Evolutionary conservation across 2,113 vertebrate genomes (phyloP), one percentile per base, ranked within the genome.

Genomic region (Sinocyclocheilus maitianheensis): DNA sequence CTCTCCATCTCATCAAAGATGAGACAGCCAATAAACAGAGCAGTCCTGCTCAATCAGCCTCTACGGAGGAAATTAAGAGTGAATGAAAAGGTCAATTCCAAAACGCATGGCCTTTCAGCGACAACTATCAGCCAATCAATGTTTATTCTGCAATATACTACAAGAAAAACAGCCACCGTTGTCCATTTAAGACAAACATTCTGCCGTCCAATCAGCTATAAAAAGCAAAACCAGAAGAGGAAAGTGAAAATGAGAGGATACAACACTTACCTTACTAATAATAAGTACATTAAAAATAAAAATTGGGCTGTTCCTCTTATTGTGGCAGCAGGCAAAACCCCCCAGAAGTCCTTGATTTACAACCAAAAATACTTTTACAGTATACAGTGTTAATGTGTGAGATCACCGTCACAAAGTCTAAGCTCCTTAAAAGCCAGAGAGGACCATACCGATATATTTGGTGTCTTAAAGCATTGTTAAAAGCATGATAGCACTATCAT

Each of bases 51-150:
- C 16, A 71, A 84, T 86, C 81, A 37, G 76, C 65, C n/a, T 80
- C 34, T 20, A 69, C 43, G 58, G 46, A 62, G 37, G 26, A 40
- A 78, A 84, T 80, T 16, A 84, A 83, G 53, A 34, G 4, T 43
- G 84, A 77, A 69, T 63, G 40, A 60, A 83, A 84, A 80, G 87
- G 87, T 75, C 84, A 88, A 65, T 65, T 43, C 53, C 67, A 77
- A 77, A 62, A 46, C 24, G 48, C 60, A 24, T 85, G 78, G 22
- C 51, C 37, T 78, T 71, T 88, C 72, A 58, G 26, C 62, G 24
- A 53, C 85, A 83, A 69, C 58, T 30, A 48, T 63, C 37, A 72
- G 37, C 43, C 55, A 26, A 3, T 48, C 55, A 34, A 10, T 55
- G 58, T 55, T 60, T 48, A 83, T 30, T 46, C 34, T 40, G 62